A percentile compares a stretch with the other conserved stretches of the same genome.
Evolutionary conservation across 23 tunicate species (phyloP).

Genomic region (Botrylloides violaceus): DNA sequence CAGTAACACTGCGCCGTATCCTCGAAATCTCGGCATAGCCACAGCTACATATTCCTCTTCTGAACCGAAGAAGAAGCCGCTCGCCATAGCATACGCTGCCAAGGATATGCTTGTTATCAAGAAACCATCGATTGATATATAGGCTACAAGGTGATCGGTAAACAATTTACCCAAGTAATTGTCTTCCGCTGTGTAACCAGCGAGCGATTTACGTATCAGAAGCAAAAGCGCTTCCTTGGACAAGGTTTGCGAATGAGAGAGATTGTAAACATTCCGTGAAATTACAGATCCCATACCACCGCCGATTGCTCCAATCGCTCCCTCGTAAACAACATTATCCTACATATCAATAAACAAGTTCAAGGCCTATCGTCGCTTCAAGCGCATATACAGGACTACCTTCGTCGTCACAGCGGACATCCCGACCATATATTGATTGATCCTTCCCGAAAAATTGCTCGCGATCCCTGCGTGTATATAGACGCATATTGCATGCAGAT

Average conservation of each 20-base stretch:
- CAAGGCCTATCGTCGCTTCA: too few relatives aligned
- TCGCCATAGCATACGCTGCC: constrained; percentile 1
- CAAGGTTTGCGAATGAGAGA: neutral
- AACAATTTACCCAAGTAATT: neutral
- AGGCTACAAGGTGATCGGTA: too few relatives aligned
- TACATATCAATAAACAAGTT: too few relatives aligned
- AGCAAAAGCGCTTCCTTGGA: neutral
- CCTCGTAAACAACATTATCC: neutral
- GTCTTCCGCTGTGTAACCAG: neutral
- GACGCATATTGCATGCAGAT: neutral
- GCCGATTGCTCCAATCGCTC: constrained; percentile 19
- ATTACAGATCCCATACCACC: constrained; percentile 10
- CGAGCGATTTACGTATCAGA: neutral
- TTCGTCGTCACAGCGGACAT: neutral
- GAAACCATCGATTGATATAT: neutral
- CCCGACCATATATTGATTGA: neutral
- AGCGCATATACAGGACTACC: too few relatives aligned
- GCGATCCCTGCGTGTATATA: neutral
- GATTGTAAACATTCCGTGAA: neutral
- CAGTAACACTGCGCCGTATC: constrained; percentile 6
- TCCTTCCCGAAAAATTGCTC: too few relatives aligned
- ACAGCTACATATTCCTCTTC: constrained; percentile 10
- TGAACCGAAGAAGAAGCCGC: constrained; percentile 10
- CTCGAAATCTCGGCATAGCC: constrained; percentile 15
- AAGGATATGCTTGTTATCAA: neutral